Conservation (phyloP, 1,140 invertebrate species). For the Coelopa frigida region DNA sequence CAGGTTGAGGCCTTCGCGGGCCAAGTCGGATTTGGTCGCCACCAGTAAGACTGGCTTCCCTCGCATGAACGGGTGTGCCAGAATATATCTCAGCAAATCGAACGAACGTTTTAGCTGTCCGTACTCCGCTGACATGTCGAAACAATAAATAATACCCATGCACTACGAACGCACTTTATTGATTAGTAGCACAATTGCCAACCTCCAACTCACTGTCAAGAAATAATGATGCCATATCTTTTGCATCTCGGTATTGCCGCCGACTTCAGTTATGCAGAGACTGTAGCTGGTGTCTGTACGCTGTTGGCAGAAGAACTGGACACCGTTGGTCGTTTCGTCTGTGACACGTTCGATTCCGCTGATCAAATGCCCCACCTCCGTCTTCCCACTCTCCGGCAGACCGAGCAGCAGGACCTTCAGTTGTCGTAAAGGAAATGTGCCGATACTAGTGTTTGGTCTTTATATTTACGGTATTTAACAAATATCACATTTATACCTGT, state of each 20-base stretch:
- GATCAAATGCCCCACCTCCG: conserved; percentile 27
- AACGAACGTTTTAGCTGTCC: conserved; percentile 19
- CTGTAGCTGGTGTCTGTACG: neutral
- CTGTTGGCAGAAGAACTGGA: conserved; percentile 21
- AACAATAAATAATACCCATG: conserved; percentile 33
- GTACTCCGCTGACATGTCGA: conserved; percentile 20
- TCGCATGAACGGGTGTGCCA: conserved; percentile 19
- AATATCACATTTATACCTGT: too few relatives aligned
- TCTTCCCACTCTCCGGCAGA: conserved; percentile 28
- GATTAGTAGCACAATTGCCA: neutral
- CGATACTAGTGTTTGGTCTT: too few relatives aligned
- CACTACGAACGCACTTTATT: neutral
- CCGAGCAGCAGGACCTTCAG: conserved; percentile 31
- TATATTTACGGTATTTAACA: too few relatives aligned
- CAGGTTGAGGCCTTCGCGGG: conserved; percentile 26
- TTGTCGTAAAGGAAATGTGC: conserved; percentile 8
- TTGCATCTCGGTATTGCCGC: conserved; percentile 34
- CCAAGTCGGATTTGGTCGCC: conserved; percentile 19
- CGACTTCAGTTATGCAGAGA: conserved; percentile 29
- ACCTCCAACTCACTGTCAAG: conserved; percentile 6
- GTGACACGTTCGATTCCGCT: conserved; percentile 13
- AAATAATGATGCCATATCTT: conserved; percentile 38
- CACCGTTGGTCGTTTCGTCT: conserved; percentile 28
- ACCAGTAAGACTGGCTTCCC: conserved; percentile 32
- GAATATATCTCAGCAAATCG: conserved; percentile 14